Evolutionary conservation across 2,888 invertebrate genomes (phyloP).

Genomic region (Drosophila dives): DNA sequence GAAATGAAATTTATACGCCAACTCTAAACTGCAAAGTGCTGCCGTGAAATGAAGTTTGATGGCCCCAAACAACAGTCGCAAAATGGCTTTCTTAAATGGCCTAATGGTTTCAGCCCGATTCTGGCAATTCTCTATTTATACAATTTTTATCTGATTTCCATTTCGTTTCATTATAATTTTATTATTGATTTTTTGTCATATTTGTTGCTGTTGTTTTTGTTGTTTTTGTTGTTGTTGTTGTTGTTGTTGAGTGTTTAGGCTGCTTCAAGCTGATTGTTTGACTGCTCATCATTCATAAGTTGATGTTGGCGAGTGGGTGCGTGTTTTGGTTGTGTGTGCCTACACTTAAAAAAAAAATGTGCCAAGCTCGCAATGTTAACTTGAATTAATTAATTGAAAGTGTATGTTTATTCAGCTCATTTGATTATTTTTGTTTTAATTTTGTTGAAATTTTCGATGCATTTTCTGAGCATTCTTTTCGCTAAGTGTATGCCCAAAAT

Average conservation of each 20-base stretch:
- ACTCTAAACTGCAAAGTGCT: constrained; percentile 40
- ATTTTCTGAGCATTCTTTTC: too few species aligned
- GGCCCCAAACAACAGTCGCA: constrained; percentile 5
- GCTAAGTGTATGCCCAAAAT: too few species aligned
- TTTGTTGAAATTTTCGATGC: too few species aligned
- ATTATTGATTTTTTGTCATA: constrained; percentile 54
- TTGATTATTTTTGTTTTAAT: too few species aligned
- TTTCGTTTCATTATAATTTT: constrained; percentile 29
- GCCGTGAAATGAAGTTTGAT: constrained; percentile 15
- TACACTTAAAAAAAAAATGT: background rate
- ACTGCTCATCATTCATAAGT: constrained; percentile 71
- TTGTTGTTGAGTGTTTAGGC: background rate
- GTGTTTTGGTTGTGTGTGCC: constrained; percentile 5
- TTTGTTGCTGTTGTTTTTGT: constrained; percentile 9
- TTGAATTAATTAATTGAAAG: too few species aligned
- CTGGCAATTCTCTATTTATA: constrained; percentile 2
- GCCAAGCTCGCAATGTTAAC: background rate
- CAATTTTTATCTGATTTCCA: constrained; percentile 8
- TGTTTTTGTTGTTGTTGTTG: background rate
- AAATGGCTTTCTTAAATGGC: constrained; percentile 12
- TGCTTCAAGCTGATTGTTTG: constrained; percentile 56
- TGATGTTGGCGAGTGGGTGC: constrained; percentile 3
- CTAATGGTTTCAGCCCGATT: background rate
- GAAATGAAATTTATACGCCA: constrained; percentile 68
- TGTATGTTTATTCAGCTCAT: too few species aligned